Base-by-base conservation (phyloP, 2,888 invertebrate species). In the Leptothorax acervorum region DNA sequence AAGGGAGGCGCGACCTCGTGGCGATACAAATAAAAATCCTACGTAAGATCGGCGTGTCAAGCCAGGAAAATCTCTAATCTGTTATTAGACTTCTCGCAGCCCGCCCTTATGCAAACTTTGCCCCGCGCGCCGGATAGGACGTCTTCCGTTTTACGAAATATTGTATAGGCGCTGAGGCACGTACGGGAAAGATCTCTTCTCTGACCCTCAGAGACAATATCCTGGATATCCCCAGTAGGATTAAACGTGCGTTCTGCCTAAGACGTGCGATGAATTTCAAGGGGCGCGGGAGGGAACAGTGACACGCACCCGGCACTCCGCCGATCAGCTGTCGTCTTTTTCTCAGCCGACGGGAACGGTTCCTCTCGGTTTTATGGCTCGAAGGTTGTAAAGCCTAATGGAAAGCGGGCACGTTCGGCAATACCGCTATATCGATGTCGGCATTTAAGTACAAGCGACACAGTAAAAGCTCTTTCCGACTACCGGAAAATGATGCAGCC, bases 341-440 rank as follows among this genome's bases (percentile, higher is more conserved):
- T 62, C 60, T 71, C 79, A 79, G 18, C 6, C 79, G 48, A 57
- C 57, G 57, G 12, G 18, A 35, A 76, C 35, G 48, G 48, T 79
- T 62, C 60, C 28, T 8, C 35, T 48, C 15, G 45, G 71, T 71
- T 79, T 79, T 79, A 79, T 28, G 48, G 60, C 79, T 62, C 35
- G 39, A 48, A 51, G 48, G 79, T 71, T 71, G 79, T 79, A 79
- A 79, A 79, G 79, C 60, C 71, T 79, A 79, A 79, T 79, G 60
- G 79, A 79, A 71, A 18, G 79, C 60, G 60, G 48, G 18, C 70
- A 60, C 71, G 70, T 70, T 55, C 60, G 35, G 57, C 35, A 48
- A 62, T 70, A 68, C 18, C 18, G 35, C 18, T 60, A 60, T 55
- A 66, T 78, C 42, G 55, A 55, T 60, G 71, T 70, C 18, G 48